Evolutionary conservation across 2,113 vertebrate species (phyloP).

Genomic region (Limanda limanda): DNA sequence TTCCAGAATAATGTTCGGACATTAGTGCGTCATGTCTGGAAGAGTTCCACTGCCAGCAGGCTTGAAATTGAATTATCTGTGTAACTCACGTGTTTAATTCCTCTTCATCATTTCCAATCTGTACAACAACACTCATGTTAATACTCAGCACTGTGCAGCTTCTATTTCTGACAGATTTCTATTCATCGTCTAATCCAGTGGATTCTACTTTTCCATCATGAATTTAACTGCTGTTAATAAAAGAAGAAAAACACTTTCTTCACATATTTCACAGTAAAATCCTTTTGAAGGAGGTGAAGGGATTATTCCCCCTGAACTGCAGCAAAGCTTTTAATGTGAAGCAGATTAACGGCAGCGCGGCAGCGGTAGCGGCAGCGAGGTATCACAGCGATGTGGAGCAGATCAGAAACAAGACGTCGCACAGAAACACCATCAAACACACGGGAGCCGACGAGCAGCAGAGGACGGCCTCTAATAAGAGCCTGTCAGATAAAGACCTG

Average conservation of each 20-base stretch:
- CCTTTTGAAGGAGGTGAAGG: constrained; percentile 21
- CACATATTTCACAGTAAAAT: constrained; percentile 26
- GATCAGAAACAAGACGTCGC: constrained; percentile 16
- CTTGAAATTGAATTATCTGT: background rate
- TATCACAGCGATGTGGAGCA: constrained; percentile 28
- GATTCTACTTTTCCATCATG: constrained; percentile 12
- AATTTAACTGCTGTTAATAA: constrained; percentile 24
- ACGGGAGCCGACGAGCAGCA: background rate
- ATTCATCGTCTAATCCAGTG: background rate
- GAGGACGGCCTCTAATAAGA: background rate
- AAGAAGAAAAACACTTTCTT: constrained; percentile 8
- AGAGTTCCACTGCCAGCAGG: background rate
- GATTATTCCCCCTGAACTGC: constrained; percentile 32
- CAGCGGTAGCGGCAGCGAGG: constrained; percentile 7
- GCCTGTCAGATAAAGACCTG: background rate
- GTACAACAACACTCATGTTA: background rate
- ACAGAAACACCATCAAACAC: constrained; percentile 7
- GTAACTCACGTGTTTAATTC: background rate
- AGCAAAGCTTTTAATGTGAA: constrained; percentile 37
- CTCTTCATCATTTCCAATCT: background rate
- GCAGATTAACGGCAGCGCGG: constrained; percentile 30
- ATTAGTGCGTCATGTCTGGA: too few relatives aligned
- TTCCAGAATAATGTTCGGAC: too few relatives aligned
- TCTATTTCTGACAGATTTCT: background rate
- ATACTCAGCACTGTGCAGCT: background rate